Percentiles rank a stretch among this genome's conserved stretches.
phyloP scores from a whole-genome alignment of 2,797 vertebrate genomes.

The Macropus fuliginosus region DNA sequence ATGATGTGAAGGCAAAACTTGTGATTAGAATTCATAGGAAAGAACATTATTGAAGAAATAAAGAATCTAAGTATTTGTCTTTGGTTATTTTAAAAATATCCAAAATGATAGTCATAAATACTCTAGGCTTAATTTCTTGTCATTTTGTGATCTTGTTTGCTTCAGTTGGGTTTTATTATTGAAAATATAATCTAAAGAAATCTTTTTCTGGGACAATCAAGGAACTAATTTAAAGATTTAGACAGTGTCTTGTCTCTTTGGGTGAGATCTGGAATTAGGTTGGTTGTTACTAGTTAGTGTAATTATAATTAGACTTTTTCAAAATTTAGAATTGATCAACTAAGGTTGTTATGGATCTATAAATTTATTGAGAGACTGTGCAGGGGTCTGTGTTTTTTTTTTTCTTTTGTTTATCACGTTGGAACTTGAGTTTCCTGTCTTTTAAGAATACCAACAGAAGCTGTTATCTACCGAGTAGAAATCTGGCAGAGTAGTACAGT shows the following conservation, averaged over 20 bases:
- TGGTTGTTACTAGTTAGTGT: constrained; percentile 31
- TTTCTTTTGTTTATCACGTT: background rate
- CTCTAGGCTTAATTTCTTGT: constrained; percentile 53
- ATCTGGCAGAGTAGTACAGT: background rate
- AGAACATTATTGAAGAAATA: constrained; percentile 7
- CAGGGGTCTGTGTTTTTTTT: constrained; percentile 16
- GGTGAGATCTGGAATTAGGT: constrained; percentile 24
- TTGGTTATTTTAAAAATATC: constrained; percentile 68
- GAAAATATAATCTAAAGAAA: constrained; percentile 73
- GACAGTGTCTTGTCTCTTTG: constrained; percentile 45
- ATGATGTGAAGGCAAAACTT: constrained; percentile 53
- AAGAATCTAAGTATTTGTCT: constrained; percentile 37
- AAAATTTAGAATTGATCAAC: constrained; percentile 48
- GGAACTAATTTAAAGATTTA: constrained; percentile 47
- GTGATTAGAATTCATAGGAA: constrained; percentile 21
- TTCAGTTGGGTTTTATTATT: constrained; percentile 68
- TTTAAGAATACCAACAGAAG: constrained; percentile 45
- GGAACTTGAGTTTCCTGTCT: constrained; percentile 52
- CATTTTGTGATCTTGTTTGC: constrained; percentile 67
- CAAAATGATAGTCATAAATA: constrained; percentile 9
- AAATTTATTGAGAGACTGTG: background rate
- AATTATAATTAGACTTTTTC: constrained; percentile 40
- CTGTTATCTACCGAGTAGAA: constrained; percentile 4
- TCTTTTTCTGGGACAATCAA: constrained; percentile 61
- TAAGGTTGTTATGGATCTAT: constrained; percentile 26